Percentiles rank a stretch among this genome's conserved stretches.
Evolutionary conservation across 2,888 invertebrate genomes (phyloP).

Genomic region (Agrochola circellaris): DNA sequence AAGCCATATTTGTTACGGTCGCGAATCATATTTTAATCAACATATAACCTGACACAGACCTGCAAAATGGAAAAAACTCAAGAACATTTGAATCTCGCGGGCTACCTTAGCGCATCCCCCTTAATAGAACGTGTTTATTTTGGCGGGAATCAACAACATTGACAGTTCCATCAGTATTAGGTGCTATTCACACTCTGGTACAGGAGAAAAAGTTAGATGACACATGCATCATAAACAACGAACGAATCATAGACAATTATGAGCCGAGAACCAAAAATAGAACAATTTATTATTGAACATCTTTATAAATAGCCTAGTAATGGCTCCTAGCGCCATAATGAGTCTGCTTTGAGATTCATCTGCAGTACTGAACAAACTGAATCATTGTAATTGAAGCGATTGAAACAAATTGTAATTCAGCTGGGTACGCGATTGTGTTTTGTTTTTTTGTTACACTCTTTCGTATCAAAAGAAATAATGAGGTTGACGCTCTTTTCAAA

Average conservation of each 20-base stretch:
- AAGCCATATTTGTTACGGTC: no score
- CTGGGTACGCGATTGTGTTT: conserved; percentile 38
- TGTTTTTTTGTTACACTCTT: conserved; percentile 41
- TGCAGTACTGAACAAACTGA: conserved; percentile 44
- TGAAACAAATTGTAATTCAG: conserved; percentile 50
- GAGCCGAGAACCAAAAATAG: conserved; percentile 59
- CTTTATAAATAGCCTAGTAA: conserved; percentile 63
- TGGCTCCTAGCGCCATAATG: conserved; percentile 54
- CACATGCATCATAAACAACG: conserved; percentile 44
- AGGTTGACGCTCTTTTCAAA: conserved; percentile 48
- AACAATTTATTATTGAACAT: conserved; percentile 58
- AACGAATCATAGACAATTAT: conserved; percentile 62
- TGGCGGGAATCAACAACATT: background rate
- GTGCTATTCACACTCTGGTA: background rate
- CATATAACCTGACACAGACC: no score
- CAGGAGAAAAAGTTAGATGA: conserved; percentile 15
- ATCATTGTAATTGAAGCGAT: conserved; percentile 54
- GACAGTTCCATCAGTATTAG: background rate
- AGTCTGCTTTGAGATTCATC: conserved; percentile 49
- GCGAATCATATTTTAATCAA: no score
- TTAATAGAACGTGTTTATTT: background rate
- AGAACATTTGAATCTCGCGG: no score
- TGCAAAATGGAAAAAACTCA: no score
- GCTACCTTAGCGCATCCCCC: no score
- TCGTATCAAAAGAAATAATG: conserved; percentile 27